phyloP scores from a whole-genome alignment of 2,797 vertebrate genomes.

The Gallirallus australis region DNA sequence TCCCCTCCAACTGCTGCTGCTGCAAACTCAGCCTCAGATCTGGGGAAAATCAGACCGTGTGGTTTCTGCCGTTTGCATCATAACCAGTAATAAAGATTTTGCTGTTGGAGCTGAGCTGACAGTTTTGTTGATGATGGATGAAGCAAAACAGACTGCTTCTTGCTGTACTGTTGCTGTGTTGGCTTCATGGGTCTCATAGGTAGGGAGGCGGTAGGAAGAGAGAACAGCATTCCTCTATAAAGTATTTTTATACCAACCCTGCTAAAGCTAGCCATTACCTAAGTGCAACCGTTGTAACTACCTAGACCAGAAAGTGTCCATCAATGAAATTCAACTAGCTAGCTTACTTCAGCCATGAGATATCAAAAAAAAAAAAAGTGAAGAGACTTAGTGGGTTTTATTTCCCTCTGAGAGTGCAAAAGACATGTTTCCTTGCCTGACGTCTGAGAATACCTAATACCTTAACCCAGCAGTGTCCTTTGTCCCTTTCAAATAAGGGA shows the following conservation, averaged over 20 bases:
- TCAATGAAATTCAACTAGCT: not conserved
- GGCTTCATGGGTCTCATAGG: not conserved
- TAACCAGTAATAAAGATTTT: conserved; percentile 47
- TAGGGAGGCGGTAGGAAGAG: not conserved
- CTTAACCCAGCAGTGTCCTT: not conserved
- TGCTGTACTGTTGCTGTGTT: not conserved
- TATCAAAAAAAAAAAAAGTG: not conserved
- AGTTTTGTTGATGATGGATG: conserved; percentile 53
- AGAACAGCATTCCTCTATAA: not conserved
- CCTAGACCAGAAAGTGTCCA: not conserved
- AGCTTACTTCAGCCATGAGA: not conserved
- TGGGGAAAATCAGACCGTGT: conserved; percentile 29
- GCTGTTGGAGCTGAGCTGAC: conserved; percentile 48
- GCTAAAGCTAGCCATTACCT: not conserved
- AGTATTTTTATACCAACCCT: not conserved
- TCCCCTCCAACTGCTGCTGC: not conserved
- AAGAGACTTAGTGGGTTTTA: not conserved
- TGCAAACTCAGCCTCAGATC: conserved; percentile 28
- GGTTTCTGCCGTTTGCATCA: conserved; percentile 49
- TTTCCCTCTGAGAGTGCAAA: not conserved
- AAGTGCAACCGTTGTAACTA: not conserved
- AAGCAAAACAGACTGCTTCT: not conserved
- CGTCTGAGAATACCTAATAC: not conserved
- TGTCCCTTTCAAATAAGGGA: not conserved
- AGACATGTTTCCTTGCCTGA: not conserved